Conservation (phyloP, 2,113 vertebrate genomes). For the Protobothrops mucrosquamatus region DNA sequence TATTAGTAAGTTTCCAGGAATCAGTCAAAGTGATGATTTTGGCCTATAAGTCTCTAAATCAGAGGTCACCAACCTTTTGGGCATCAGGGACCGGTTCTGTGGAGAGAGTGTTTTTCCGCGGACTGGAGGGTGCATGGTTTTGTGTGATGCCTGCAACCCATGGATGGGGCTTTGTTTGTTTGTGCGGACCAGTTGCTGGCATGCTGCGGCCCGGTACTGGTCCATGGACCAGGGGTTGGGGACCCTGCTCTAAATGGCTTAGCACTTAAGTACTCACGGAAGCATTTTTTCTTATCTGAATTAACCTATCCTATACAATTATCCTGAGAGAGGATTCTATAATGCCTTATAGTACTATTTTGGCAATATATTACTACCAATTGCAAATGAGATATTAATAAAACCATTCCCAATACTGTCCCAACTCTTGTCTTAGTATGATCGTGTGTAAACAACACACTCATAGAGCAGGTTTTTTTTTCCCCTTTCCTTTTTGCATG, state of each 20-base stretch:
- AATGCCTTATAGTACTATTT: not conserved
- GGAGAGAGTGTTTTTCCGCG: no score
- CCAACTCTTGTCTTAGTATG: not conserved
- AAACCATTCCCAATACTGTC: not conserved
- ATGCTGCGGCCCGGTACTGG: no score
- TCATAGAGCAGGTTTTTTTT: not conserved
- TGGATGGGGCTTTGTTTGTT: no score
- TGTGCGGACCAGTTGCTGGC: no score
- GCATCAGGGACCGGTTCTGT: no score
- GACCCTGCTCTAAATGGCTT: not conserved
- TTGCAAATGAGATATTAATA: not conserved
- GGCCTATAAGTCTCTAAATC: not conserved
- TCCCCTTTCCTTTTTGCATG: not conserved
- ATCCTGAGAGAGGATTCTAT: not conserved
- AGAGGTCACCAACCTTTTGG: no score
- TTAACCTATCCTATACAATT: not conserved
- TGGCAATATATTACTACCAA: not conserved
- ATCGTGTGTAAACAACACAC: not conserved
- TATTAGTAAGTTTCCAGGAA: not conserved
- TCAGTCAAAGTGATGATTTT: not conserved
- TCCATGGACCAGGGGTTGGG: no score
- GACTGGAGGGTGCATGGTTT: no score
- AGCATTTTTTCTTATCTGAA: not conserved
- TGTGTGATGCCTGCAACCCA: no score
- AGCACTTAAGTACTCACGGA: not conserved